A percentile compares a stretch with the other conserved stretches of the same genome.
Conservation (phyloP, 2,888 invertebrate species). For the Rhodophaea formosa region DNA sequence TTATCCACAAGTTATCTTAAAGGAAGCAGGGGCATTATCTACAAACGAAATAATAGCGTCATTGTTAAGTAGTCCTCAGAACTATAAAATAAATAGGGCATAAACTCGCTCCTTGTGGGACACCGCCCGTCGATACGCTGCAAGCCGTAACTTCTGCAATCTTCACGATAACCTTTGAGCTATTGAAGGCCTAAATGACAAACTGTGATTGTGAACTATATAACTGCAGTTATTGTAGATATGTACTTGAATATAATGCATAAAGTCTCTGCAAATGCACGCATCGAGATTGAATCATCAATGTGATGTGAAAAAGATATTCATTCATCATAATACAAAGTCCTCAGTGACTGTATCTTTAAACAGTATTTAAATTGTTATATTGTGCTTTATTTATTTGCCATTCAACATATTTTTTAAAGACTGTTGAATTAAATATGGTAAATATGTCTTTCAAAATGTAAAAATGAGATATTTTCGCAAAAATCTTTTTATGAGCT, state of each 20-base stretch:
- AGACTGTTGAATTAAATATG: no score
- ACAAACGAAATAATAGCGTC: slow-evolving; percentile 13
- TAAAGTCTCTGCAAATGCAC: neutral
- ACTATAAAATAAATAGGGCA: slow-evolving; percentile 21
- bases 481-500: no score
- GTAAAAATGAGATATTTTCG: no score
- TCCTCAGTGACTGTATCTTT: neutral
- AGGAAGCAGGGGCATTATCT: slow-evolving; percentile 18
- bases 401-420: no score
- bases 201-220: slow-evolving; percentile 40
- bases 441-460: no score
- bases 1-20: neutral
- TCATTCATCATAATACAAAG: neutral
- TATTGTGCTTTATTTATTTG: no score
- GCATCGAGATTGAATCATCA: neutral
- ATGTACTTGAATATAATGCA: neutral
- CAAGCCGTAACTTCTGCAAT: slow-evolving; percentile 33
- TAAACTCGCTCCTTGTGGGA: slow-evolving; percentile 36
- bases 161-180: slow-evolving; percentile 56
- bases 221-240: slow-evolving; percentile 21
- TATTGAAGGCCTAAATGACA: slow-evolving; percentile 42
- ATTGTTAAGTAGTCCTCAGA: slow-evolving; percentile 26
- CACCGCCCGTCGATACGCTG: slow-evolving; percentile 33
- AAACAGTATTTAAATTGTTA: neutral
- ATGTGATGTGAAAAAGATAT: neutral